Conservation (phyloP, 2,797 vertebrate genomes). For the Tenualosa thibaudeaui region DNA sequence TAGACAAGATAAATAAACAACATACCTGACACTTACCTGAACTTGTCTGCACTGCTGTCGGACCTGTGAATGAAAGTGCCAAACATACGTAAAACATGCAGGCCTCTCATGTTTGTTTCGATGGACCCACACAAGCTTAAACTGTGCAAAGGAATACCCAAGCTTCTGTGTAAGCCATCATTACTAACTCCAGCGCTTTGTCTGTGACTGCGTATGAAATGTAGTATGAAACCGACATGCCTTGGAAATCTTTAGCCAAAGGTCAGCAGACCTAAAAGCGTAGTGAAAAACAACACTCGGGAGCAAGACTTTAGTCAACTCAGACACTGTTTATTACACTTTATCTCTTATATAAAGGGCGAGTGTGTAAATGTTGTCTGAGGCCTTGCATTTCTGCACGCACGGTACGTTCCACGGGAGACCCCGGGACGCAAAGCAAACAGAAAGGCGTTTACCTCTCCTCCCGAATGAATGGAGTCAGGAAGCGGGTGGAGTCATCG, state of each 20-base stretch:
- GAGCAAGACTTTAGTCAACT: not conserved
- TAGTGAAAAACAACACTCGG: not conserved
- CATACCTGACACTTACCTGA: conserved; percentile 65
- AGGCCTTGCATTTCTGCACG: not conserved
- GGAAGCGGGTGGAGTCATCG: conserved; percentile 81
- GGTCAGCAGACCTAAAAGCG: not conserved
- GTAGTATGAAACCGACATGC: not conserved
- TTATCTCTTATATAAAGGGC: not conserved
- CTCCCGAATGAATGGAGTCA: conserved; percentile 80
- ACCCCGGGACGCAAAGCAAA: not conserved
- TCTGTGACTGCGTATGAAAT: not conserved
- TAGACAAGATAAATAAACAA: not conserved
- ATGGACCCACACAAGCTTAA: not conserved
- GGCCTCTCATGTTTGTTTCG: not conserved
- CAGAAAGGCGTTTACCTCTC: conserved; percentile 74
- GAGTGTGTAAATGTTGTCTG: not conserved
- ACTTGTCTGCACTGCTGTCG: conserved; percentile 77
- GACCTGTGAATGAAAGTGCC: conserved; percentile 59
- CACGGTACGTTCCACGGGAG: not conserved
- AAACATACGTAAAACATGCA: not conserved
- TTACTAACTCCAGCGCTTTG: not conserved
- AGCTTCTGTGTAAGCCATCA: not conserved
- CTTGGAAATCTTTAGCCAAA: not conserved
- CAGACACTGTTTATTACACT: not conserved
- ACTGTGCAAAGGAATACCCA: not conserved